These are phyloP conservation scores for Toxotes jaculatrix DNA, from an alignment of 2,113 vertebrate genomes.

Conservation along the genomic window DNA sequence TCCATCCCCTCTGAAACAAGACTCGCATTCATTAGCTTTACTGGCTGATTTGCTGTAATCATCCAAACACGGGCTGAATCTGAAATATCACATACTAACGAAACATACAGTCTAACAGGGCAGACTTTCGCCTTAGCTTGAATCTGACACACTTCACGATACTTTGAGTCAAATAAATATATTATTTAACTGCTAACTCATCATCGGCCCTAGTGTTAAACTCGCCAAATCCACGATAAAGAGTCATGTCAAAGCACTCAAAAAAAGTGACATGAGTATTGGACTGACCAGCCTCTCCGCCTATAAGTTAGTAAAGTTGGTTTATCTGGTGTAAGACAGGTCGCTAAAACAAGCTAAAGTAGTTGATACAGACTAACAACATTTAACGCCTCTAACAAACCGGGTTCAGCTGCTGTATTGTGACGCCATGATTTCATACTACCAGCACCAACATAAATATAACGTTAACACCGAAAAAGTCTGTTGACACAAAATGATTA, in stretches of 20 bases:
- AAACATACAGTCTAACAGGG: background rate
- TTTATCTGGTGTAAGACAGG: background rate
- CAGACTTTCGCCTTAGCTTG: background rate
- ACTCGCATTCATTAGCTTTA: background rate
- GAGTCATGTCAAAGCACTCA: background rate
- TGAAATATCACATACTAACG: background rate
- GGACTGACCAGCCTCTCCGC: background rate
- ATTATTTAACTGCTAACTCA: background rate
- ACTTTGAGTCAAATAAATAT: background rate
- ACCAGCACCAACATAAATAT: background rate
- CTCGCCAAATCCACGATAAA: background rate
- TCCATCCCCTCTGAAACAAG: conserved; percentile 85
- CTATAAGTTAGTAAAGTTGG: background rate
- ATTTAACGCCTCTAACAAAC: background rate
- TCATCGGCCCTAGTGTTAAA: background rate
- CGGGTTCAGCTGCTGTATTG: background rate
- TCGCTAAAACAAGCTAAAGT: conserved; percentile 22
- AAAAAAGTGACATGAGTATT: background rate
- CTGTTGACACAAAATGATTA: background rate
- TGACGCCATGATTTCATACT: background rate
- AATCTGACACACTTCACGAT: background rate
- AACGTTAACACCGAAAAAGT: background rate
- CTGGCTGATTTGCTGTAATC: background rate
- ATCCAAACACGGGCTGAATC: background rate
- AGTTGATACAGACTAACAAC: background rate